phyloP scores from a whole-genome alignment of 2,113 vertebrate species.

The Archocentrus centrarchus region DNA sequence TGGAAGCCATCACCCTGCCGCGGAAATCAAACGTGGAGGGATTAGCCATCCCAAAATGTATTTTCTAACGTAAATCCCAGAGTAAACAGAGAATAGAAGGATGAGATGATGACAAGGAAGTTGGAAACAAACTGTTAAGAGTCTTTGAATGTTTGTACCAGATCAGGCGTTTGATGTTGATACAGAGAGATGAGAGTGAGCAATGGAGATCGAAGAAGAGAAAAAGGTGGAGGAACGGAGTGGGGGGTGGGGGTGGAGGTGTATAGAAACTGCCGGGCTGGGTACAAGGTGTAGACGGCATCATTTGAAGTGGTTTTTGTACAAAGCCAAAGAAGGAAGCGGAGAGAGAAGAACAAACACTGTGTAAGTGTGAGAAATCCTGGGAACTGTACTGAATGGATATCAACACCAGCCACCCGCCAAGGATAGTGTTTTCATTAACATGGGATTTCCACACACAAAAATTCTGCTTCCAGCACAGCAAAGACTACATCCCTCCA shows the following conservation, averaged over 20 bases:
- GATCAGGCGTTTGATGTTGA: conserved; percentile 74
- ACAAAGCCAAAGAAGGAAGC: conserved; percentile 69
- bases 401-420: conserved; percentile 69
- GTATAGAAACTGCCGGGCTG: conserved; percentile 40
- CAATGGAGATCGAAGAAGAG: conserved; percentile 36
- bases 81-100: conserved; percentile 74
- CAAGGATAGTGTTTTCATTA: conserved; percentile 77
- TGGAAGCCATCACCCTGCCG: conserved; percentile 77
- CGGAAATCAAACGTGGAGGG: conserved; percentile 74
- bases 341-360: conserved; percentile 65
- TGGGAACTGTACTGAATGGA: conserved; percentile 71
- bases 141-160: conserved; percentile 66
- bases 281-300: conserved; percentile 61
- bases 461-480: conserved; percentile 61
- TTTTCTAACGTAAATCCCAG: conserved; percentile 79
- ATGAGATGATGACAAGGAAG: conserved; percentile 71
- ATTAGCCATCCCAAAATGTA: conserved; percentile 78
- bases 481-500: conserved; percentile 33
- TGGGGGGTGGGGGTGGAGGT: background rate
- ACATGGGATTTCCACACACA: conserved; percentile 72
- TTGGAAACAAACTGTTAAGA: conserved; percentile 73
- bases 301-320: conserved; percentile 70
- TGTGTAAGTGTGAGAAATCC: conserved; percentile 64
- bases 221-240: background rate
- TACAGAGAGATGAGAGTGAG: conserved; percentile 56